phyloP scores from a whole-genome alignment of 2,797 vertebrate species.

The Sebastes kiyomatsui region DNA sequence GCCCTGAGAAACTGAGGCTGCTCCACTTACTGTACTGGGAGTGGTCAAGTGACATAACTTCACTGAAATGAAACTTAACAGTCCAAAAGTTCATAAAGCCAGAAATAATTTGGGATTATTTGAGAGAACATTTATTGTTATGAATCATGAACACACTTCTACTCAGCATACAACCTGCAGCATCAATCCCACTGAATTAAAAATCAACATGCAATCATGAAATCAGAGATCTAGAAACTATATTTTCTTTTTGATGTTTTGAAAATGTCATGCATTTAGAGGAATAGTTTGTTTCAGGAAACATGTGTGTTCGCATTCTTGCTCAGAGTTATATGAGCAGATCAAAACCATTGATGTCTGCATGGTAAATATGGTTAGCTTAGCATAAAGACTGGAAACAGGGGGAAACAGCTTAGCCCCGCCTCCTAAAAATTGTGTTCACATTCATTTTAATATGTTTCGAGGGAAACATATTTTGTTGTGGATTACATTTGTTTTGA shows the following conservation, averaged over 20 bases:
- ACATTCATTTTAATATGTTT: too few relatives aligned
- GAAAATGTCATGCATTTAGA: background rate
- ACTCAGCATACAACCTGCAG: background rate
- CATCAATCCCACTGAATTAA: background rate
- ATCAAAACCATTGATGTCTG: background rate
- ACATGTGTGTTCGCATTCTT: background rate
- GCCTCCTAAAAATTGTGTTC: too few relatives aligned
- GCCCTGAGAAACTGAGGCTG: background rate
- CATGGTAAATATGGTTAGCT: background rate
- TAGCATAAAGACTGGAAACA: background rate
- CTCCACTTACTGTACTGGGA: background rate
- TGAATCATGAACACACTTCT: background rate
- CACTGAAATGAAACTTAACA: slow-evolving; percentile 56
- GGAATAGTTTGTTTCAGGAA: background rate
- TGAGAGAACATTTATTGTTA: slow-evolving; percentile 33
- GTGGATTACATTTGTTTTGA: background rate
- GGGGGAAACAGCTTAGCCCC: too few relatives aligned
- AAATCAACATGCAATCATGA: slow-evolving; percentile 19
- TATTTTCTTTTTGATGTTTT: background rate
- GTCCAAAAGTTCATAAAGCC: background rate
- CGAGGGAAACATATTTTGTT: background rate
- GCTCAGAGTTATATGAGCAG: background rate
- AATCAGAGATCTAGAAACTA: background rate
- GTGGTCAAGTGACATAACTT: slow-evolving; percentile 18
- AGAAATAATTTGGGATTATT: background rate